Evolutionary conservation across 2,797 vertebrate species (phyloP).

Genomic region (Ceyx erithaca): DNA sequence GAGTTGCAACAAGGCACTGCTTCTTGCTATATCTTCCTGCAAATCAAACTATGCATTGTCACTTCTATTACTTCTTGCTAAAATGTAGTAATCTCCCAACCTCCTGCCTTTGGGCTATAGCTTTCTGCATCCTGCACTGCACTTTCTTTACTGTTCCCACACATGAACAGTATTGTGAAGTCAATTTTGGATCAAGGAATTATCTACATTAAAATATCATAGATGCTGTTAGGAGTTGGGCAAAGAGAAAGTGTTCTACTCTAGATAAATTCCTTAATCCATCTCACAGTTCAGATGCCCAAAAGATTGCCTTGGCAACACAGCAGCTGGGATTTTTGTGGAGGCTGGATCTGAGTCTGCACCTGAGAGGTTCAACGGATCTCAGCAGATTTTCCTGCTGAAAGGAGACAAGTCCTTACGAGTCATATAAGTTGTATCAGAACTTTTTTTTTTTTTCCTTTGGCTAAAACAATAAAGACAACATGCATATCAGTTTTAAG

Average conservation of each 20-base stretch:
- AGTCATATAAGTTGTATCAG: background rate
- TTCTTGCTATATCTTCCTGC: background rate
- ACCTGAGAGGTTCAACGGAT: background rate
- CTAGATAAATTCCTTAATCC: background rate
- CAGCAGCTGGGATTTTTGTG: background rate
- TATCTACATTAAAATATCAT: background rate
- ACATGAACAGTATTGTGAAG: rapidly evolving
- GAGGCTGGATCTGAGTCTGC: background rate
- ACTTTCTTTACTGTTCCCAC: background rate
- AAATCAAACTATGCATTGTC: background rate
- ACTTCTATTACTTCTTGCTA: background rate
- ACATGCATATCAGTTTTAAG: background rate
- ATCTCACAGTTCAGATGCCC: background rate
- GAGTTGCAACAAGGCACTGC: background rate
- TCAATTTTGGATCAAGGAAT: background rate
- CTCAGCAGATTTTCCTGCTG: background rate
- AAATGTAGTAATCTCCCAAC: background rate
- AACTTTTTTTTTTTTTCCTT: background rate
- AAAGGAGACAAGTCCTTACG: background rate
- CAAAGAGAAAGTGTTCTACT: background rate
- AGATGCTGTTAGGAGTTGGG: background rate
- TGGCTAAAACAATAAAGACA: background rate
- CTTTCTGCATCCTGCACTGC: background rate
- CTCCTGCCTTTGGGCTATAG: background rate
- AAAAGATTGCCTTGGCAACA: background rate